A percentile compares a stretch with the other conserved stretches of the same genome.
phyloP scores from a whole-genome alignment of 2,113 vertebrate species.

The Cephalophus harveyi region DNA sequence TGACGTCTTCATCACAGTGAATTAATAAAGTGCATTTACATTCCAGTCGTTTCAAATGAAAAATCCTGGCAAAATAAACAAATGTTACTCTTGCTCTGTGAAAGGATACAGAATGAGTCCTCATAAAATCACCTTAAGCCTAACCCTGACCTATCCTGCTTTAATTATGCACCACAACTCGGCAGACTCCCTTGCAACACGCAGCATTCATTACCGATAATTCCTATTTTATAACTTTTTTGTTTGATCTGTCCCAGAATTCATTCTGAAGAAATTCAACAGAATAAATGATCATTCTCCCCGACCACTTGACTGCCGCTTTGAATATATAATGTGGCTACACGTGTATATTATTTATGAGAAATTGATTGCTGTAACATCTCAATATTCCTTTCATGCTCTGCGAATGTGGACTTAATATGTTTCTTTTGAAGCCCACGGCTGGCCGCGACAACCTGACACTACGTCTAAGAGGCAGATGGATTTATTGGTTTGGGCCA shows the following conservation, averaged over 20 bases:
- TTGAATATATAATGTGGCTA: slow-evolving; percentile 78
- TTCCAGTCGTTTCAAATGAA: slow-evolving; percentile 34
- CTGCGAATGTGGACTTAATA: slow-evolving; percentile 64
- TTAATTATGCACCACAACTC: slow-evolving; percentile 72
- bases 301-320: slow-evolving; percentile 77
- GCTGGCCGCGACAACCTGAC: not conserved
- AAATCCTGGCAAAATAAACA: slow-evolving; percentile 60
- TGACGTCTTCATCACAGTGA: not conserved
- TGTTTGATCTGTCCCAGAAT: slow-evolving; percentile 84
- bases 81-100: slow-evolving; percentile 42
- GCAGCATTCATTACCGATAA: slow-evolving; percentile 81
- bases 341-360: slow-evolving; percentile 83
- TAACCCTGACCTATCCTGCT: slow-evolving; percentile 70
- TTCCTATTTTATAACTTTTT: slow-evolving; percentile 85
- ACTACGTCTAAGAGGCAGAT: rapidly evolving
- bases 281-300: slow-evolving; percentile 83
- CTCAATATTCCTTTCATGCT: slow-evolving; percentile 79
- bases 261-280: slow-evolving; percentile 81
- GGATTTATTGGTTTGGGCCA: not conserved
- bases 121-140: slow-evolving; percentile 68
- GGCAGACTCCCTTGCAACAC: slow-evolving; percentile 69
- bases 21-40: slow-evolving; percentile 22
- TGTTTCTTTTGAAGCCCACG: slow-evolving; percentile 36
- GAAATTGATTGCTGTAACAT: slow-evolving; percentile 80
- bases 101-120: slow-evolving; percentile 63